These are phyloP conservation scores for Apodemus speciosus DNA, from an alignment of 2,113 vertebrate genomes.

Conservation along the genomic window DNA sequence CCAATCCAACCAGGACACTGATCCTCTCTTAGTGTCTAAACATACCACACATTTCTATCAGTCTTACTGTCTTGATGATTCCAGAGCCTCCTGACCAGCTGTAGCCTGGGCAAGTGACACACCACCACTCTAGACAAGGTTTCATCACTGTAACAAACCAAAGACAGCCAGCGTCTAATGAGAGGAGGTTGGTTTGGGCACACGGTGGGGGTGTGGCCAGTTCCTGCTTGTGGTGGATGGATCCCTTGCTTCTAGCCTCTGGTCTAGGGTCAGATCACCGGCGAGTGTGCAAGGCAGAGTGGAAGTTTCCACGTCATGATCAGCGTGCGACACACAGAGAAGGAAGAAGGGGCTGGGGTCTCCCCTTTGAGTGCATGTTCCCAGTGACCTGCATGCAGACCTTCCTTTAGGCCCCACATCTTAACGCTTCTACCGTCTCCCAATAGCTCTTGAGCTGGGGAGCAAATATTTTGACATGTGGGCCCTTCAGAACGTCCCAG, in stretches of 20 bases:
- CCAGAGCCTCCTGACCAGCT: not conserved
- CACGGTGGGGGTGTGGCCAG: not conserved
- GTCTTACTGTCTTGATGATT: not conserved
- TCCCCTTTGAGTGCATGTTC: not conserved
- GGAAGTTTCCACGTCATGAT: no score
- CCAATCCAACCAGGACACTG: not conserved
- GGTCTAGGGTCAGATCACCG: not conserved
- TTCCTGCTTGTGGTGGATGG: no score
- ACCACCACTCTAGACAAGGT: not conserved
- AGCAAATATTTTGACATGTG: not conserved
- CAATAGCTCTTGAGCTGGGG: not conserved
- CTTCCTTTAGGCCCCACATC: not conserved
- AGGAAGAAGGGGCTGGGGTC: not conserved
- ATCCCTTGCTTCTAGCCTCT: not conserved
- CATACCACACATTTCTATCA: not conserved
- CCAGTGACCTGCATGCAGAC: not conserved
- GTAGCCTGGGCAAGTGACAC: no score
- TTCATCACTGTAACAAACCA: not conserved
- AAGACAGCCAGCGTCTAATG: not conserved
- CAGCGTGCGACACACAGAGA: not conserved
- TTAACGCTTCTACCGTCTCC: not conserved
- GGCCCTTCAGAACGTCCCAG: not conserved
- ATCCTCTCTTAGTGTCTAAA: not conserved
- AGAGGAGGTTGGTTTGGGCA: no score
- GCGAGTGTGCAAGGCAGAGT: not conserved